Evolutionary conservation across 2,888 invertebrate species (phyloP), one percentile per base, ranked within the genome.

Genomic region (Aphrophora alni): DNA sequence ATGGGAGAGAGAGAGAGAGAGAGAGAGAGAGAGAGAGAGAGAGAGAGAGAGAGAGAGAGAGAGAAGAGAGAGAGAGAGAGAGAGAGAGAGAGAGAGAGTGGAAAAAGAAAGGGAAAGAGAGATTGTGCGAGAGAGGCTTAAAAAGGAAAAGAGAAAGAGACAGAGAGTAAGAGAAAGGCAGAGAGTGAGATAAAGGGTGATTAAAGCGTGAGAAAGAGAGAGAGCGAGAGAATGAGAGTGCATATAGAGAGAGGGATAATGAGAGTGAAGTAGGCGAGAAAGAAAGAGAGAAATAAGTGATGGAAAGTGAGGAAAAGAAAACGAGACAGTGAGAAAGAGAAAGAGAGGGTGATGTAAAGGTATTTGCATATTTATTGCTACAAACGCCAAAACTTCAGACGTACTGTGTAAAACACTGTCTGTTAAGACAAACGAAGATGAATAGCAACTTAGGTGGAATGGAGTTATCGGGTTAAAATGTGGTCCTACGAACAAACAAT

Each of bases 71-170:
- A 7, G 38, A 38, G 44, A 44, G 44, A 21, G 75, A 75, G 21
- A 21, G 44, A 75, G 75, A 75, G 44, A 25, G 25, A 44, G 75
- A 38, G 44, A 44, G 44, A 75, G 75, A 75, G 44, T n/a, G n/a
- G n/a, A n/a, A n/a, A n/a, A n/a, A n/a, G n/a, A n/a, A n/a, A n/a
- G n/a, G n/a, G n/a, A 44, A 26, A 28, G 38, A 75, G 44, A 25
- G 38, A 74, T 5, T 28, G 38, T 0, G 59, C 12, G 17, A 75
- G 51, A 51, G 51, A 33, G 38, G 21, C 14, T 14, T 24, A 51
- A 25, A 51, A n/a, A 51, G 59, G 21, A 27, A 75, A n/a, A 51
- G 26, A 33, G 51, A 75, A 25, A 51, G 59, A 27, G 27, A 75
- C 44, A 75, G 24, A 27, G 59, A 51, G 51, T n/a, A 3, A 26